A percentile compares a stretch with the other conserved stretches of the same genome.
These are phyloP conservation scores for Xestia xanthographa DNA, from an alignment of 2,888 invertebrate species.

Conservation along the genomic window DNA sequence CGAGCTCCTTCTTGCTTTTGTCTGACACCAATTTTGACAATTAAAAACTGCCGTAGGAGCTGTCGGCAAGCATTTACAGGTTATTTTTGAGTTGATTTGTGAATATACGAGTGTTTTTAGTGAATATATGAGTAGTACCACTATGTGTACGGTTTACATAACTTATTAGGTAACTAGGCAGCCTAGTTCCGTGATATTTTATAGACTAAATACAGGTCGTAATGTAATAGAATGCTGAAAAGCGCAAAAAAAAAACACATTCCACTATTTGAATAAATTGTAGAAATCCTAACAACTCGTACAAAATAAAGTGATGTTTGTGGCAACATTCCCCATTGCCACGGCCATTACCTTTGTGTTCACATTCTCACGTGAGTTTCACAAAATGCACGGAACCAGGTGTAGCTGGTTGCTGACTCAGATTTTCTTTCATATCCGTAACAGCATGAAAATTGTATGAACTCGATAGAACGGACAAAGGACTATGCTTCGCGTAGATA, in stretches of 20 bases:
- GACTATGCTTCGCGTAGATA: constrained; percentile 13
- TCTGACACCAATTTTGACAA: background rate
- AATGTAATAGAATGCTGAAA: background rate
- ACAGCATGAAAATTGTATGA: constrained; percentile 52
- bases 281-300: background rate
- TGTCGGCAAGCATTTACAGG: background rate
- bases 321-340: constrained; percentile 1
- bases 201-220: background rate
- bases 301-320: constrained; percentile 2
- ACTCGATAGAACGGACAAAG: constrained; percentile 54
- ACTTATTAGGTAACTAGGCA: background rate
- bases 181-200: background rate
- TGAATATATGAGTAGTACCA: no score
- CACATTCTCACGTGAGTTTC: constrained; percentile 7
- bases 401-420: constrained; percentile 28
- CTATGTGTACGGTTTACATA: background rate
- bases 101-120: no score
- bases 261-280: background rate
- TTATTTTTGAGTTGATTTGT: background rate
- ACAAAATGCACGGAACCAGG: constrained; percentile 35
- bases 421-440: constrained; percentile 52
- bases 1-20: no score
- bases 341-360: constrained; percentile 21
- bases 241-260: background rate
- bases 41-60: background rate